Evolutionary conservation across 2,888 invertebrate species (phyloP).

Genomic region (Maniola hyperantus): DNA sequence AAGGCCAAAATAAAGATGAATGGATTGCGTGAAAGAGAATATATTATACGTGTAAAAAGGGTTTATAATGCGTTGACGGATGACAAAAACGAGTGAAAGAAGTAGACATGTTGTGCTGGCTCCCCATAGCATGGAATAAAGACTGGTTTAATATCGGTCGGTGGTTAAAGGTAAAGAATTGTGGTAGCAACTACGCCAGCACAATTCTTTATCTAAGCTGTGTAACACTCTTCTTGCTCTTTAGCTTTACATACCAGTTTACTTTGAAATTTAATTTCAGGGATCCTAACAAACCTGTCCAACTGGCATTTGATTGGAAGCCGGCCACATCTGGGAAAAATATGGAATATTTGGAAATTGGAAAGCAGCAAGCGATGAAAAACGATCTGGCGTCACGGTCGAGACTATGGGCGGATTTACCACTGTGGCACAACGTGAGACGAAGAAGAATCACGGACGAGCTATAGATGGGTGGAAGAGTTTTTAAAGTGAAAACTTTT

Average conservation of each 20-base stretch:
- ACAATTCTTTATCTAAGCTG: background rate
- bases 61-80: too few species aligned
- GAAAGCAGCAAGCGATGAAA: conserved; percentile 74
- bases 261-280: conserved; percentile 64
- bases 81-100: too few species aligned
- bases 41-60: too few species aligned
- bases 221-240: too few species aligned
- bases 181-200: background rate
- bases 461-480: conserved; percentile 49
- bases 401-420: conserved; percentile 84
- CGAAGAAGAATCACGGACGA: conserved; percentile 66
- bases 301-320: conserved; percentile 83
- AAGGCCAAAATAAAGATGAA: too few species aligned
- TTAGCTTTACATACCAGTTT: background rate
- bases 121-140: too few species aligned
- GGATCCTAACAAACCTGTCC: conserved; percentile 81
- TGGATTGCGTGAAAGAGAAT: too few species aligned
- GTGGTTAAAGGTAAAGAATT: too few species aligned
- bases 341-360: conserved; percentile 82
- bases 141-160: too few species aligned
- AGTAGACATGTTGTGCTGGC: too few species aligned
- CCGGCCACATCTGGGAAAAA: conserved; percentile 71
- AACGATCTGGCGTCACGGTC: conserved; percentile 81
- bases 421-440: conserved; percentile 65
- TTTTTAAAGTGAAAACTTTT: too few species aligned